Percentiles rank a stretch among this genome's conserved stretches.
Conservation (phyloP, 2,797 vertebrate genomes). For the Sphenopsis melanotis region DNA sequence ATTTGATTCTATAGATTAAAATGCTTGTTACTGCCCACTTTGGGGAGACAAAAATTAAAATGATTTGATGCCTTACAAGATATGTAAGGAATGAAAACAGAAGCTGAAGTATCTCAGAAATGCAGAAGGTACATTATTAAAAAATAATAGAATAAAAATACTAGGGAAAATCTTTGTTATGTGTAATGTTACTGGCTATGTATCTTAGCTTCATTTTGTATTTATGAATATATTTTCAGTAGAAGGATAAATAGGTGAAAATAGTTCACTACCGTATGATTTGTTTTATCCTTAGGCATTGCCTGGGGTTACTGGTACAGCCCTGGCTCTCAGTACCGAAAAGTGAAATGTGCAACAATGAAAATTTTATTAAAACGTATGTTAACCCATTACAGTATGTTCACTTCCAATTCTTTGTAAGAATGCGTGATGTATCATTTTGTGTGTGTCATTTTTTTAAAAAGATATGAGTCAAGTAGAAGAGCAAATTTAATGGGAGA, state of each 20-base stretch:
- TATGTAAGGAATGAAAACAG: neutral
- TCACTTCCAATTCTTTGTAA: conserved; percentile 79
- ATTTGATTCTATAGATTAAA: neutral
- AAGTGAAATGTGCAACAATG: conserved; percentile 79
- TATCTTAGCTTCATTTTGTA: conserved; percentile 72
- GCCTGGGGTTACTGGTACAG: conserved; percentile 77
- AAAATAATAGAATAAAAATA: conserved; percentile 40
- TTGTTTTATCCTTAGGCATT: conserved; percentile 80
- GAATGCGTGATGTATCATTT: conserved; percentile 79
- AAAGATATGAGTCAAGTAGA: conserved; percentile 78
- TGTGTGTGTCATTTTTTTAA: conserved; percentile 75
- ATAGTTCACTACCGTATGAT: conserved; percentile 74
- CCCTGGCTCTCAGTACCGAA: conserved; percentile 70
- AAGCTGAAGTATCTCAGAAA: conserved; percentile 1
- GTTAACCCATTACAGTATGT: conserved; percentile 79
- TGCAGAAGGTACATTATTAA: conserved; percentile 32
- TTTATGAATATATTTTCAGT: conserved; percentile 75
- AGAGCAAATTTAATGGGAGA: conserved; percentile 75
- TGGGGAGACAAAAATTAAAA: conserved; percentile 52
- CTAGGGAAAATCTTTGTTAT: conserved; percentile 45
- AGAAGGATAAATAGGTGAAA: conserved; percentile 77
- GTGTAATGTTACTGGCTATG: conserved; percentile 45
- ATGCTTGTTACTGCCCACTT: conserved; percentile 27
- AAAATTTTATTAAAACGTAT: conserved; percentile 81
- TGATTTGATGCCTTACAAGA: neutral